Base-by-base conservation (phyloP, 2,113 vertebrate genomes). In the Halcyon malimbica region DNA sequence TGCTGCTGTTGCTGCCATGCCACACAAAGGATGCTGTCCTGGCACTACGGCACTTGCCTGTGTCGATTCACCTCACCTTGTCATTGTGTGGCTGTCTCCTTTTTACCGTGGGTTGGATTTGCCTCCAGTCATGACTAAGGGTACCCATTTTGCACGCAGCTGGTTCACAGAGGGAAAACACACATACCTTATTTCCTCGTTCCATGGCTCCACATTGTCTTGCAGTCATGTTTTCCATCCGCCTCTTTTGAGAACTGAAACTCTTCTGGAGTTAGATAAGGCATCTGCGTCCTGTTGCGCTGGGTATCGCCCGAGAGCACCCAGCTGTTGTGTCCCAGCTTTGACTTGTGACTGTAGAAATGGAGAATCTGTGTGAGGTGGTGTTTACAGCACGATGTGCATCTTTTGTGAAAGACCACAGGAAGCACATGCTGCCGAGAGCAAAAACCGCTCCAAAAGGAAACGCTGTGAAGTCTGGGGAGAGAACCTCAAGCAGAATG, bases 401-500 rank as follows among this genome's bases (percentile, higher is more conserved):
- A 0, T 90, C 57, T 69, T 23, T 64, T 29, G 9, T 84, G 77
- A 13, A 93, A 99, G 99, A 94, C 95, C 96, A 35, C 97, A 98
- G 19, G 99, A 99, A 60, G 84, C 83, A 19, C 98, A 95, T 20
- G 95, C 94, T 2, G 84, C 98, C 56, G 99, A 99, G 90, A 99
- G 78, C 21, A 98, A 98, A 39, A 98, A 95, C 1, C 98, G 98
- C 50, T 97, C 99, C 83, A 99, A 99, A 96, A 99, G 99, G 97
- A 99, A 99, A 95, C 98, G 99, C 48, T 99, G 98, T 23, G 99
- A 99, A 63, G 98, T 95, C 13, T 99, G 99, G 98, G 98, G 97
- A 41, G 99, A 99, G 75, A 98, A 91, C 81, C 96, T 97, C 70
- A 98, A 98, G 86, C 98, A 98, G 6, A 98, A 89, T 11, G 98